Percentiles rank a stretch among this genome's conserved stretches.
phyloP scores from a whole-genome alignment of 1,140 invertebrate species.

The Zaprionus ornatus region DNA sequence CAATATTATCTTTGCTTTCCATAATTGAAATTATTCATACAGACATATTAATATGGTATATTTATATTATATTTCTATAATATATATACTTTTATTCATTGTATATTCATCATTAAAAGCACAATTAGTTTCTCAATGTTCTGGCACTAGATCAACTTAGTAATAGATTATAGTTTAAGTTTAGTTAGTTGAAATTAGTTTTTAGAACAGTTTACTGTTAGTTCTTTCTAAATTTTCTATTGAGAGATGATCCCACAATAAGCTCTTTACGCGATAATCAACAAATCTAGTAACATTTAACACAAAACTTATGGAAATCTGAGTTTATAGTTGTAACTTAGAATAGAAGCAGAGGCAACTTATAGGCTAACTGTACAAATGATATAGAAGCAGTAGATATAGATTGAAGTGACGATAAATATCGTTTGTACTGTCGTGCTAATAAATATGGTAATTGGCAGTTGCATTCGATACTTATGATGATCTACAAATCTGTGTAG shows the following conservation, averaged over 20 bases:
- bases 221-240: background rate
- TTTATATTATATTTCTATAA: background rate
- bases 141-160: slow-evolving; percentile 34
- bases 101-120: slow-evolving; percentile 32
- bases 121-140: slow-evolving; percentile 30
- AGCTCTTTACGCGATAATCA: slow-evolving; percentile 6
- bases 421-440: background rate
- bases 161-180: slow-evolving; percentile 19
- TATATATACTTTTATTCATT: slow-evolving; percentile 15
- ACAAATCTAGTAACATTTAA: slow-evolving; percentile 2
- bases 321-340: slow-evolving; percentile 31
- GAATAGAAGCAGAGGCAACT: slow-evolving; percentile 47
- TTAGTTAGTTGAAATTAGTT: background rate
- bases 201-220: background rate
- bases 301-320: slow-evolving; percentile 7
- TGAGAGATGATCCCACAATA: slow-evolving; percentile 9
- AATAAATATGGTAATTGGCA: background rate
- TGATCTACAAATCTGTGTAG: background rate
- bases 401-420: background rate
- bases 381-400: slow-evolving; percentile 23
- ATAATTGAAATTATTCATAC: slow-evolving; percentile 13
- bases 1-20: background rate
- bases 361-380: slow-evolving; percentile 72
- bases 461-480: background rate
- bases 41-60: slow-evolving; percentile 5